Percentiles rank a stretch among this genome's conserved stretches.
phyloP scores from a whole-genome alignment of 2,797 vertebrate species.

The Ctenochaetus hawaiiensis region DNA sequence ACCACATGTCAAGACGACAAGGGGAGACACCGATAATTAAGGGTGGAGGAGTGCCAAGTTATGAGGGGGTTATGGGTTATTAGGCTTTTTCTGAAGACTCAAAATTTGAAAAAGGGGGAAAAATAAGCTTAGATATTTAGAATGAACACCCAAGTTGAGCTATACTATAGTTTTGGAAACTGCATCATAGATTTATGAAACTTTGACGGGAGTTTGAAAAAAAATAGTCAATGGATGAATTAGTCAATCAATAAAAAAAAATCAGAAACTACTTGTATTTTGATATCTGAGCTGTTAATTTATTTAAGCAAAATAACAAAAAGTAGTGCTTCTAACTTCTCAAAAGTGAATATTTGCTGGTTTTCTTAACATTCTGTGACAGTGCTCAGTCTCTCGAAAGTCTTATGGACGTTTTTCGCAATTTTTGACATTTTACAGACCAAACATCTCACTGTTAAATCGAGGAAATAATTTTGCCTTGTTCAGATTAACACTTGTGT shows the following conservation, averaged over 20 bases:
- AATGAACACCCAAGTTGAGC: neutral
- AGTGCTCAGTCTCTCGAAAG: neutral
- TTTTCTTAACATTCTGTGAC: too few species aligned
- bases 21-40: conserved; percentile 13
- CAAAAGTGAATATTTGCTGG: too few species aligned
- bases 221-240: too few species aligned
- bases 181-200: neutral
- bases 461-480: neutral
- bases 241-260: neutral
- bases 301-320: too few species aligned
- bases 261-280: too few species aligned
- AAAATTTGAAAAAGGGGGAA: neutral
- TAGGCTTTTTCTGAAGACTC: neutral
- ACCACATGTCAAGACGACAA: conserved; percentile 36
- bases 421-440: neutral
- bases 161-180: neutral
- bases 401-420: neutral
- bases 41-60: conserved; percentile 2
- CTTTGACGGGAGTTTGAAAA: neutral
- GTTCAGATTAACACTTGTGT: neutral
- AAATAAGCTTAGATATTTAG: neutral
- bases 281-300: too few species aligned
- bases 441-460: neutral
- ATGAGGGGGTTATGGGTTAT: neutral
- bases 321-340: too few species aligned